Evolutionary conservation across 2,888 invertebrate genomes (phyloP).

Genomic region (Imbricaverruca yamaguchii): DNA sequence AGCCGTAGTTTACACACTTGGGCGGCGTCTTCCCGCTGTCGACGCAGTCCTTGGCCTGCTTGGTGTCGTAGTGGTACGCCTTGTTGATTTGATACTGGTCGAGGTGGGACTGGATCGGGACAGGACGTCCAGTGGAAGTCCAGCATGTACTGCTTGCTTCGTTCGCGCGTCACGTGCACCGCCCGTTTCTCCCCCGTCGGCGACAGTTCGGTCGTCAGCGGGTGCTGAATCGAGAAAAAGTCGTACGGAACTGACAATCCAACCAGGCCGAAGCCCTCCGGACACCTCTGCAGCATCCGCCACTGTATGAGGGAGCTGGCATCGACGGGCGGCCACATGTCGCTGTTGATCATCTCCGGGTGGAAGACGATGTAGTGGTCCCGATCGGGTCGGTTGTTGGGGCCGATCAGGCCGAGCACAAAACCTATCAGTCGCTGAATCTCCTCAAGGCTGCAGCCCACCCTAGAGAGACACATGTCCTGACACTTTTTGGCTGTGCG

Average conservation of each 20-base stretch:
- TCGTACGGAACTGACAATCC: not conserved
- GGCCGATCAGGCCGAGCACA: not conserved
- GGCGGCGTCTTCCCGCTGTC: not conserved
- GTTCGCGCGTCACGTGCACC: not conserved
- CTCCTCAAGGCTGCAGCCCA: not conserved
- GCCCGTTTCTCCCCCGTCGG: not conserved
- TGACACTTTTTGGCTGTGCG: not conserved
- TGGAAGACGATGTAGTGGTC: not conserved
- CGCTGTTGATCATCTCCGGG: not conserved
- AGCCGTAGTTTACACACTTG: not conserved
- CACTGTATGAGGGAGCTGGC: not conserved
- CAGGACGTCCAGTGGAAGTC: not conserved
- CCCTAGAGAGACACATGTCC: not conserved
- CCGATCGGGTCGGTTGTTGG: not conserved
- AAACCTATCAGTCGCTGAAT: not conserved
- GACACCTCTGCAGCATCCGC: not conserved
- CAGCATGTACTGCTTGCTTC: not conserved
- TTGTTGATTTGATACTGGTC: not conserved
- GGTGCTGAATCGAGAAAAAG: not conserved
- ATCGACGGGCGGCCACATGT: not conserved
- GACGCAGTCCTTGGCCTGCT: not conserved
- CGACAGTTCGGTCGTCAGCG: not conserved
- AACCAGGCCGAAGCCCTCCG: not conserved
- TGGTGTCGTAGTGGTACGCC: not conserved
- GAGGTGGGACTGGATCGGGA: not conserved